These are phyloP conservation scores for Achroia grisella DNA, from an alignment of 1,140 invertebrate species.

Conservation along the genomic window DNA sequence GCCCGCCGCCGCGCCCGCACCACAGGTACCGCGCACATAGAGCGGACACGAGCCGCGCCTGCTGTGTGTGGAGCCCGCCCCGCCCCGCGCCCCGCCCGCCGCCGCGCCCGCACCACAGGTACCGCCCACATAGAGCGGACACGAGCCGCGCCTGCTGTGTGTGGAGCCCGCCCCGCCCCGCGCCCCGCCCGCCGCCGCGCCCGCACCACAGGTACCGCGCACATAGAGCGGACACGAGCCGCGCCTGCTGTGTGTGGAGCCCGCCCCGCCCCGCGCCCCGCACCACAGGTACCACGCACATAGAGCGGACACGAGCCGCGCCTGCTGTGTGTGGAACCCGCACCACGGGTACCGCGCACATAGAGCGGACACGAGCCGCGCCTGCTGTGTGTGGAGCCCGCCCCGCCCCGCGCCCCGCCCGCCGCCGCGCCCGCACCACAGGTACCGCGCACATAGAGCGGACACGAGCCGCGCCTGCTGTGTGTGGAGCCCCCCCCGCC, in stretches of 20 bases:
- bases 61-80: conserved; percentile 48
- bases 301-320: not conserved
- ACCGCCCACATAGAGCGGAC: too few species aligned
- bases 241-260: not conserved
- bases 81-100: conserved; percentile 23
- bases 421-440: too few species aligned
- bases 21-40: too few species aligned
- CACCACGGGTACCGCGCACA: too few species aligned
- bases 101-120: not conserved
- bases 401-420: too few species aligned
- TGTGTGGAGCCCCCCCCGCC: not conserved
- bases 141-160: not conserved
- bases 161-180: too few species aligned
- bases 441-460: too few species aligned
- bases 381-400: not conserved
- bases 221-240: not conserved
- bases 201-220: too few species aligned
- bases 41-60: conserved; percentile 34
- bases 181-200: not conserved
- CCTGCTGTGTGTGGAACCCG: too few species aligned
- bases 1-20: conserved; percentile 1
- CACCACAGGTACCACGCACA: too few species aligned
- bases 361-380: not conserved
- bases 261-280: too few species aligned
- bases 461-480: not conserved